phyloP scores from a whole-genome alignment of 2,888 invertebrate genomes.

The Campaea margaritaria region DNA sequence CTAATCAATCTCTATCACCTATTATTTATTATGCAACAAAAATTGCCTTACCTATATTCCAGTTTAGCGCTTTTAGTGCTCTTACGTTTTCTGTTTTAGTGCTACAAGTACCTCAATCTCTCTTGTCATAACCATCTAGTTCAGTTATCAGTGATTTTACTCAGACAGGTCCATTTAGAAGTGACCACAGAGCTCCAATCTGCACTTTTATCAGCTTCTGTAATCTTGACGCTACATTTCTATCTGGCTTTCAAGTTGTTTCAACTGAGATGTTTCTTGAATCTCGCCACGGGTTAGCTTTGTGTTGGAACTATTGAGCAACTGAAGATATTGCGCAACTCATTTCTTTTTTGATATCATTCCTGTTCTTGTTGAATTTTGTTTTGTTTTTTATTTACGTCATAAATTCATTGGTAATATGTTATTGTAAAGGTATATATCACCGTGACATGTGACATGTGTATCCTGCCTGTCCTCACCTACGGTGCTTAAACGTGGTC shows the following conservation, averaged over 20 bases:
- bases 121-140: conserved; percentile 53
- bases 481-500: too few relatives aligned
- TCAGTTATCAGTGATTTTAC: conserved; percentile 48
- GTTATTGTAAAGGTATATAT: too few relatives aligned
- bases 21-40: conserved; percentile 25
- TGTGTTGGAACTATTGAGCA: conserved; percentile 26
- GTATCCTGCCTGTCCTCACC: too few relatives aligned
- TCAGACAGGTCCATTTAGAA: conserved; percentile 46
- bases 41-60: conserved; percentile 24
- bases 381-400: background rate
- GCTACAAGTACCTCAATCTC: conserved; percentile 37
- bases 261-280: conserved; percentile 32
- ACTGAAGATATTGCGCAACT: conserved; percentile 22
- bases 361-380: conserved; percentile 4
- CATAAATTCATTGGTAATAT: background rate
- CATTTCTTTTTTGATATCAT: conserved; percentile 14
- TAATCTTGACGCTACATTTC: conserved; percentile 41
- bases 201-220: conserved; percentile 41
- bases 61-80: background rate
- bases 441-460: too few relatives aligned
- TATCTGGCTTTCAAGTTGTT: conserved; percentile 37
- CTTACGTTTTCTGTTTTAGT: background rate
- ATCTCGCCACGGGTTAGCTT: conserved; percentile 31
- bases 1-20: conserved; percentile 24
- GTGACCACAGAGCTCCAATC: conserved; percentile 33